Evolutionary conservation across 1,140 invertebrate species (phyloP), one percentile per base, ranked within the genome.

Genomic region (Trissolcus basalis): DNA sequence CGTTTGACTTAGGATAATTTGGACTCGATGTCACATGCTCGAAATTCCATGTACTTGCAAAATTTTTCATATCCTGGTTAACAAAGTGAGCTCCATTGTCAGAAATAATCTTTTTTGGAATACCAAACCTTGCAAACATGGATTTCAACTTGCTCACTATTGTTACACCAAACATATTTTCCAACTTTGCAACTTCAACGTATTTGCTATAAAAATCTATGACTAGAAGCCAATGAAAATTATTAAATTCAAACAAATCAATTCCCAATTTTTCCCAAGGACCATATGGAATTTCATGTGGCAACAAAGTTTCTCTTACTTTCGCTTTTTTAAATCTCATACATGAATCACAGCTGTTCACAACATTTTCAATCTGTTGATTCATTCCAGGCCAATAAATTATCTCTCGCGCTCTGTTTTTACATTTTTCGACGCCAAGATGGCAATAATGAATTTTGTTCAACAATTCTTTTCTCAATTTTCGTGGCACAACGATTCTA

Each of bases 401-500:
- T 41, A 80, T 59, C 45, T 85, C 78, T 19, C 79, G 14, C 11
- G 82, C 82, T 44, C 78, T 59, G 5, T 48, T 19, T 71, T 81
- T 79, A 27, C 72, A 73, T 44, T 81, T 79, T 44, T 55, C 53
- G 0, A 43, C n/a, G 0, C 53, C 39, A 0, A 55, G 16, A 59
- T 49, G 44, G 10, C 33, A 39, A 36, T 58, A 58, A 35, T 58
- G 44, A 9, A 58, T 12, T 48, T 67, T 61, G 0, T 74, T 41
- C 49, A 87, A 45, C 59, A 88, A 85, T 51, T 79, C 51, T 39
- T 54, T 51, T 16, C 83, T 50, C 19, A 86, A 54, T 6, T 60
- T 13, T 14, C 50, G 69, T 1, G 87, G 86, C 19, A 87, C 84
- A 27, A 86, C 53, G n/a, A 87, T 19, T 58, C 49, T 64, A 53